These are phyloP conservation scores for Hemibagrus wyckioides DNA, from an alignment of 2,113 vertebrate genomes.

Conservation along the genomic window DNA sequence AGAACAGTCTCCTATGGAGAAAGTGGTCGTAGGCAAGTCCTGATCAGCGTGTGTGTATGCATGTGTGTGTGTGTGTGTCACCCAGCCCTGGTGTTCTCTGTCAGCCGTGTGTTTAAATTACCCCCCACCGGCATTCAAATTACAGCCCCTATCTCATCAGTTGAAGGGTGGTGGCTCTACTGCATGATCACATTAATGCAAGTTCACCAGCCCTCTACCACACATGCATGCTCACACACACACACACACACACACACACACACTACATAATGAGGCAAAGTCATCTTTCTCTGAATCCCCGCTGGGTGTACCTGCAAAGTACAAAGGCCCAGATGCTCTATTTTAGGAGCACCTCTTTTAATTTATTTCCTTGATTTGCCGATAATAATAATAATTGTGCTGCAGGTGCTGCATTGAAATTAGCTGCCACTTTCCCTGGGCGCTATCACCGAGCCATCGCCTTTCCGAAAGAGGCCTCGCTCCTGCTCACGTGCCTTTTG, in stretches of 20 bases:
- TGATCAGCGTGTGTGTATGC: slow-evolving; percentile 29
- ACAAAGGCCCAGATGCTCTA: slow-evolving; percentile 75
- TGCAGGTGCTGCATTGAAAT: slow-evolving; percentile 82
- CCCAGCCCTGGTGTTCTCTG: slow-evolving; percentile 66
- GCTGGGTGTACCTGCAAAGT: slow-evolving; percentile 76
- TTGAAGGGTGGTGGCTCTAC: slow-evolving; percentile 39
- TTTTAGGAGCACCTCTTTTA: slow-evolving; percentile 79
- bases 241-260: slow-evolving; percentile 50
- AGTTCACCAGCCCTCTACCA: slow-evolving; percentile 62
- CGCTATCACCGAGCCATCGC: slow-evolving; percentile 72
- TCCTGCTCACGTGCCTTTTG: slow-evolving; percentile 29
- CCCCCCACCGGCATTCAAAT: slow-evolving; percentile 77
- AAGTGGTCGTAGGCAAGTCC: slow-evolving; percentile 54
- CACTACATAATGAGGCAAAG: slow-evolving; percentile 62
- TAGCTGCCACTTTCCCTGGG: slow-evolving; percentile 76
- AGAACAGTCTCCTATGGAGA: slow-evolving; percentile 2
- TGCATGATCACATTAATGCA: slow-evolving; percentile 72
- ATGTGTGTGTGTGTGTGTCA: slow-evolving; percentile 41
- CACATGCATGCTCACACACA: slow-evolving; percentile 35
- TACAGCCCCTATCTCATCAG: slow-evolving; percentile 63
- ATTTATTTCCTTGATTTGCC: slow-evolving; percentile 83
- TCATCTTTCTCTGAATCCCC: slow-evolving; percentile 60
- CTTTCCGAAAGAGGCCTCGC: slow-evolving; percentile 61
- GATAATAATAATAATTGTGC: slow-evolving; percentile 83
- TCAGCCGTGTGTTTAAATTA: slow-evolving; percentile 77